Evolutionary conservation across 2,797 vertebrate genomes (phyloP).

Genomic region (Sarcophilus harrisii): DNA sequence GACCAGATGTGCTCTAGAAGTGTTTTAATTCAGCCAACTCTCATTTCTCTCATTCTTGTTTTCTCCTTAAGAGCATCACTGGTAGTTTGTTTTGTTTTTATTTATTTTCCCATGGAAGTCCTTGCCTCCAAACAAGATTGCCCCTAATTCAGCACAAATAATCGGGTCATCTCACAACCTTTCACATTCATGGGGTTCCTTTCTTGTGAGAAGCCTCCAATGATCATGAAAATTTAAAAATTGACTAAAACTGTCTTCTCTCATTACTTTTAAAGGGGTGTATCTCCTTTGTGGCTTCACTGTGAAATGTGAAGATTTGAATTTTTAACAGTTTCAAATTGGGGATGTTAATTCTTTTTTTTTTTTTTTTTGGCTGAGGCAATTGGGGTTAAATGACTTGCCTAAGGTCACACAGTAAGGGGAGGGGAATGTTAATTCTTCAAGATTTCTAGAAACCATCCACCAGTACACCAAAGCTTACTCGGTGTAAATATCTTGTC

Average conservation of each 20-base stretch:
- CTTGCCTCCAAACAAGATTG: neutral
- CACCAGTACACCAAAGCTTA: neutral
- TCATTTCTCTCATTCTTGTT: neutral
- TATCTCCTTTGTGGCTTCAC: neutral
- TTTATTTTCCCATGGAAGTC: neutral
- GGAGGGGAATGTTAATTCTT: no score
- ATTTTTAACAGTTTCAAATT: neutral
- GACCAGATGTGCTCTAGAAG: neutral
- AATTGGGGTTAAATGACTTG: no score
- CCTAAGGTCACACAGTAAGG: no score
- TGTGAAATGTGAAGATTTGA: neutral
- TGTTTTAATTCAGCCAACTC: neutral
- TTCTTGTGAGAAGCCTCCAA: neutral
- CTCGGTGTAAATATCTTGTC: neutral
- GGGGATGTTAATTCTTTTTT: no score
- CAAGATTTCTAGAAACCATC: neutral
- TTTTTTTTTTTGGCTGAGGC: no score
- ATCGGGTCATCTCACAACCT: neutral
- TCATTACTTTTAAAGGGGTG: neutral
- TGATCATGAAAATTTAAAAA: neutral
- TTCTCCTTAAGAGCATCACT: neutral
- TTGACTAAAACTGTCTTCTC: neutral
- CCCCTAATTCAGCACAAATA: neutral
- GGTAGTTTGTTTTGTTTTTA: neutral
- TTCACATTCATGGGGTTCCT: neutral